Evolutionary conservation across 2,888 invertebrate species (phyloP).

Genomic region (Cosmopolites sordidus): DNA sequence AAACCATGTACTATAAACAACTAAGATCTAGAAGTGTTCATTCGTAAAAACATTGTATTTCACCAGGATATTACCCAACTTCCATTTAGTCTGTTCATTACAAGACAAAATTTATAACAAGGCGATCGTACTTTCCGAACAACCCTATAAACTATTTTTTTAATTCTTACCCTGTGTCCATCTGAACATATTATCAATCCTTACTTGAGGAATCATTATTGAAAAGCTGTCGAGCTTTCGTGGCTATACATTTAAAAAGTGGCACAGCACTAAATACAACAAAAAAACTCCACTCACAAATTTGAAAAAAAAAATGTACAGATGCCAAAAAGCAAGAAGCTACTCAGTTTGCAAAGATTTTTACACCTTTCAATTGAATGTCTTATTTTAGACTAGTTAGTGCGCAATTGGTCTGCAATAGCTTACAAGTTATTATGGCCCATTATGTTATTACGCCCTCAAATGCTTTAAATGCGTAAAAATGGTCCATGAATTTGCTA

Average conservation of each 20-base stretch:
- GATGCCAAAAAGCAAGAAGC: background rate
- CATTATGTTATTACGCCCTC: conserved; percentile 52
- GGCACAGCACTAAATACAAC: conserved; percentile 10
- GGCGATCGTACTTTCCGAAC: too few species aligned
- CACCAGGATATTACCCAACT: too few species aligned
- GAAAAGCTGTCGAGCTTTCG: conserved; percentile 38
- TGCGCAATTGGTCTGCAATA: conserved; percentile 49
- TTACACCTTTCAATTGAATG: conserved; percentile 42
- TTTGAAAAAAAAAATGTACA: background rate
- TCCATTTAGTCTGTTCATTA: too few species aligned
- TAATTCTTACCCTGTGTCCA: conserved; percentile 44
- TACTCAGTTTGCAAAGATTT: conserved; percentile 23
- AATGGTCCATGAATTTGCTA: conserved; percentile 47
- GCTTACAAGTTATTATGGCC: conserved; percentile 47
- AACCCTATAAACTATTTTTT: too few species aligned
- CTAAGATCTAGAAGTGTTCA: too few species aligned
- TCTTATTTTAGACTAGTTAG: conserved; percentile 47
- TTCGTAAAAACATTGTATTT: too few species aligned
- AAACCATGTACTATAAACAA: too few species aligned
- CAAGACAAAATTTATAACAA: too few species aligned
- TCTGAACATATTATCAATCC: conserved; percentile 44
- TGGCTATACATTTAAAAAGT: conserved; percentile 40
- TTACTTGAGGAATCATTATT: conserved; percentile 35
- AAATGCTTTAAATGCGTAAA: conserved; percentile 47
- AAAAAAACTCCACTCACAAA: conserved; percentile 1